Conservation (phyloP, 2,113 vertebrate genomes). For the Rhinoptilus africanus region DNA sequence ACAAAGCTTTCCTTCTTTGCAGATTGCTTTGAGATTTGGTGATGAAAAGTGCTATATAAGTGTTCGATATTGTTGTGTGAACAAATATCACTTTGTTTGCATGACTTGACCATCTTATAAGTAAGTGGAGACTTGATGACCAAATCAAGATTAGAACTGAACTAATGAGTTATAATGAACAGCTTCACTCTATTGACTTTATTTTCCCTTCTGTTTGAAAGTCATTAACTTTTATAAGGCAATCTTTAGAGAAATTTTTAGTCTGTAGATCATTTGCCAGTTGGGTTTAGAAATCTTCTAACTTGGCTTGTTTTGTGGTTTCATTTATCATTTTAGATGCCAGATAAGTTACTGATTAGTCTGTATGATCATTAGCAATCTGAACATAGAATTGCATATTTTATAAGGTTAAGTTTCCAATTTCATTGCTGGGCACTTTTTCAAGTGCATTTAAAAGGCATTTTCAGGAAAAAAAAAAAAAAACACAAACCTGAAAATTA, state of each 20-base stretch:
- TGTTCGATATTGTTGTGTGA: background rate
- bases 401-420: background rate
- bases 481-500: background rate
- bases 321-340: background rate
- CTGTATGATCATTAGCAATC: background rate
- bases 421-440: background rate
- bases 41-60: background rate
- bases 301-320: background rate
- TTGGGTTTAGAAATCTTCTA: background rate
- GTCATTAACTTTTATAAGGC: background rate
- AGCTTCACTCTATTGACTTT: background rate
- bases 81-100: slow-evolving; percentile 48
- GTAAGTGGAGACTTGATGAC: background rate
- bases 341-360: background rate
- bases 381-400: background rate
- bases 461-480: background rate
- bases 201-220: background rate
- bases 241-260: background rate
- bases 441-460: background rate
- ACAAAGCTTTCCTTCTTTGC: slow-evolving; percentile 46
- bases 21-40: background rate
- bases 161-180: background rate
- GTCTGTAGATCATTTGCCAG: background rate
- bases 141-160: slow-evolving; percentile 3
- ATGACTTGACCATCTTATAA: background rate